A percentile compares a stretch with the other conserved stretches of the same genome.
Conservation (phyloP, 2,888 invertebrate genomes). For the Trissonchulus latispiculum region DNA sequence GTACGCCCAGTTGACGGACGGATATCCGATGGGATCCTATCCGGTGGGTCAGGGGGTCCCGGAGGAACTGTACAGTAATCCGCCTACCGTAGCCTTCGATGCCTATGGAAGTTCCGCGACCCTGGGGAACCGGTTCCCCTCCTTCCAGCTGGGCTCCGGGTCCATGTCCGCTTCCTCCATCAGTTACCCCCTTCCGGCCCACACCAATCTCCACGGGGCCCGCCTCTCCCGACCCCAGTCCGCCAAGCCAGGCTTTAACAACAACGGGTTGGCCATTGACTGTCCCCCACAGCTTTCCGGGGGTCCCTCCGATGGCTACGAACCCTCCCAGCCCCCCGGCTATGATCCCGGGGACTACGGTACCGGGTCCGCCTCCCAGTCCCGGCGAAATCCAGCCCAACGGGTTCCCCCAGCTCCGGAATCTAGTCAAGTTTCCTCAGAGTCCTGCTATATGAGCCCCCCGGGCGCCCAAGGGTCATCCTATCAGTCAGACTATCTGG, state of each 20-base stretch:
- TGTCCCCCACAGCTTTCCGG: too few relatives aligned
- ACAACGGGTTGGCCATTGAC: not conserved
- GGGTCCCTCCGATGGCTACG: not conserved
- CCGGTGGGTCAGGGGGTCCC: not conserved
- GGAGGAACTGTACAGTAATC: not conserved
- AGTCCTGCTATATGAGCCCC: not conserved
- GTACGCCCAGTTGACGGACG: not conserved
- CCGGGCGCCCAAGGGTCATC: not conserved
- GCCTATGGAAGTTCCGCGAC: not conserved
- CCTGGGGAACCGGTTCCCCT: not conserved
- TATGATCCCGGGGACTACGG: not conserved
- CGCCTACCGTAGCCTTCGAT: not conserved
- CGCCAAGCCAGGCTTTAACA: not conserved
- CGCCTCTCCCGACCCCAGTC: not conserved
- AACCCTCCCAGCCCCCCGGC: not conserved
- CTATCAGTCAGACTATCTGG: not conserved
- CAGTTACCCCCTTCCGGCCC: not conserved
- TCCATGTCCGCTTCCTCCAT: not conserved
- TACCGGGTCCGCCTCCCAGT: not conserved
- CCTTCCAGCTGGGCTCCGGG: not conserved
- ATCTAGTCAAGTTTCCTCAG: not conserved
- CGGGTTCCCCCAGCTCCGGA: not conserved
- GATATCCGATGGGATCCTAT: not conserved
- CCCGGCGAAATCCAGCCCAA: not conserved
- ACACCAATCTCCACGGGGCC: not conserved